These are phyloP conservation scores for Lycocorax pyrrhopterus DNA, from an alignment of 2,113 vertebrate genomes.

Conservation along the genomic window DNA sequence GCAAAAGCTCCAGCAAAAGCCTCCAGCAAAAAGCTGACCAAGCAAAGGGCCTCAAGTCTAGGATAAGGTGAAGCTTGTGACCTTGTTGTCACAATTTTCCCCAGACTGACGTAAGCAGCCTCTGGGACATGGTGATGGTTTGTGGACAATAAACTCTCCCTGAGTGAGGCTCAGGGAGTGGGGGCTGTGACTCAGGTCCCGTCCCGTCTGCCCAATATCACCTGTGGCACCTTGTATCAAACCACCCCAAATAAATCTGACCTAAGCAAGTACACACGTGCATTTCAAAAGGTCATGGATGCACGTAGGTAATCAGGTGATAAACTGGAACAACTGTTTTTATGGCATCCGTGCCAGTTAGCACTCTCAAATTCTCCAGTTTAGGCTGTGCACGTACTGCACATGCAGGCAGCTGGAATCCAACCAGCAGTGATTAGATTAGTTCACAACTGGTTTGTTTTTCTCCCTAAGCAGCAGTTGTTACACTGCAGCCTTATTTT, in stretches of 20 bases:
- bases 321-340: not conserved
- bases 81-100: not conserved
- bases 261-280: not conserved
- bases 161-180: not conserved
- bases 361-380: not conserved
- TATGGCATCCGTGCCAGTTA: not conserved
- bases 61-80: not conserved
- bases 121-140: not conserved
- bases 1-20: too few relatives aligned
- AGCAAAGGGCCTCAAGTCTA: not conserved
- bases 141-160: not conserved
- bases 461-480: not conserved
- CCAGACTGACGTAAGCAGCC: rapidly evolving
- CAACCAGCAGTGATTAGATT: not conserved
- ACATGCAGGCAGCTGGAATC: not conserved
- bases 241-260: not conserved
- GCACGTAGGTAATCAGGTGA: not conserved
- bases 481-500: not conserved
- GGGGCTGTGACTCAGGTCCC: not conserved
- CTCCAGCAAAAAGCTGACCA: not conserved
- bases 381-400: not conserved
- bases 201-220: not conserved
- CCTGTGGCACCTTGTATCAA: not conserved
- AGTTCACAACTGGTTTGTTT: not conserved
- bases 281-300: not conserved